Percentiles rank a stretch among this genome's conserved stretches.
Conservation (phyloP, 2,113 vertebrate species). For the Meleagris gallopavo region DNA sequence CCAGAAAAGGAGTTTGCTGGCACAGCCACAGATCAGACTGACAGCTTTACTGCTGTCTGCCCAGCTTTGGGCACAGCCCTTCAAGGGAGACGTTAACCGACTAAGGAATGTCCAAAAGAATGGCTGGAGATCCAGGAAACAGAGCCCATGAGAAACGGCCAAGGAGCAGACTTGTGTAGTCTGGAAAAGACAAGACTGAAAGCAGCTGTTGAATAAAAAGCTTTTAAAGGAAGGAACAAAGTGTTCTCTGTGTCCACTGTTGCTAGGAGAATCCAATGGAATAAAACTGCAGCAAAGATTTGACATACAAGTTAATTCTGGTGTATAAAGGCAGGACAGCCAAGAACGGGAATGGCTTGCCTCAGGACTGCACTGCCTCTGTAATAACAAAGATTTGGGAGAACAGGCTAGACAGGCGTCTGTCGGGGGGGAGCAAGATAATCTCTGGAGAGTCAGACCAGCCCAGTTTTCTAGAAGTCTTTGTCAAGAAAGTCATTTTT, state of each 20-base stretch:
- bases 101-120: neutral
- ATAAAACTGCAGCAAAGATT: neutral
- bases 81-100: neutral
- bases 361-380: neutral
- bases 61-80: neutral
- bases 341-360: slow-evolving; percentile 2
- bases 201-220: neutral
- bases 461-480: neutral
- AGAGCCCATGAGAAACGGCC: neutral
- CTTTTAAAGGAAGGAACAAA: slow-evolving; percentile 24
- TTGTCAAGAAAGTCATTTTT: neutral
- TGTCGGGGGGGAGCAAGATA: neutral
- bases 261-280: neutral
- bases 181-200: neutral
- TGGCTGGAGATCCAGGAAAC: neutral
- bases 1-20: neutral
- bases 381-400: neutral
- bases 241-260: neutral
- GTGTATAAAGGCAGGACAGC: neutral
- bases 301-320: neutral
- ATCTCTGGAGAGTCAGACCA: neutral
- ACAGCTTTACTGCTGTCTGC: slow-evolving; percentile 9
- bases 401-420: slow-evolving; percentile 27
- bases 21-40: neutral
- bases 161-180: neutral